These are phyloP conservation scores for Ormyrus thymus DNA, from an alignment of 2,888 invertebrate genomes.

Conservation along the genomic window DNA sequence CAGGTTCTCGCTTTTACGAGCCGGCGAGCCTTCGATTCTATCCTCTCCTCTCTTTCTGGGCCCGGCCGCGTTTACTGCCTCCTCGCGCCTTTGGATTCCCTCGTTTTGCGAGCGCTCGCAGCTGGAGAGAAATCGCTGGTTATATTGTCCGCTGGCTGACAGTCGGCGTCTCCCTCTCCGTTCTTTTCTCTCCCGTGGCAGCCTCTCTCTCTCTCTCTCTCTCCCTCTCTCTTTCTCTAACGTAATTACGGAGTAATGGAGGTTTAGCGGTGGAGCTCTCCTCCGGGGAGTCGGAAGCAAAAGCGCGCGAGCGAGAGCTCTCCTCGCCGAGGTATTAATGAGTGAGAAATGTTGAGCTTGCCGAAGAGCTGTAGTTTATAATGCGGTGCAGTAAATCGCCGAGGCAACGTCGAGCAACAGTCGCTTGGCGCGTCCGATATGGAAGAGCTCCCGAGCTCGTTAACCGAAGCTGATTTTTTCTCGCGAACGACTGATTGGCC, in stretches of 20 bases:
- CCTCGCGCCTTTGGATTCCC: slow-evolving; percentile 32
- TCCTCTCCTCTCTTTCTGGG: background rate
- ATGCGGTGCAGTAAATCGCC: no score
- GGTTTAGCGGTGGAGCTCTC: slow-evolving; percentile 13
- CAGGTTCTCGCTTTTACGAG: slow-evolving; percentile 42
- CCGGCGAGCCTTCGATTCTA: background rate
- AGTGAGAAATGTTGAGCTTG: background rate
- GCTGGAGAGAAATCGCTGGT: slow-evolving; percentile 42
- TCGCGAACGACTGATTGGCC: no score
- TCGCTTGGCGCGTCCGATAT: no score
- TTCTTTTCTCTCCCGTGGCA: background rate
- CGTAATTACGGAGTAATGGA: slow-evolving; percentile 47
- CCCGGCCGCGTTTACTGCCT: background rate
- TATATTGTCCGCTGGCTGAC: slow-evolving; percentile 24
- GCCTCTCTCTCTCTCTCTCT: background rate
- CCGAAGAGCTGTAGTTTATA: no score
- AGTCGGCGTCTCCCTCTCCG: background rate
- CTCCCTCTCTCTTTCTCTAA: slow-evolving; percentile 3
- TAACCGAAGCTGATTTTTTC: no score
- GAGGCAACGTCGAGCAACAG: no score
- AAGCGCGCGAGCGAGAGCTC: slow-evolving; percentile 10
- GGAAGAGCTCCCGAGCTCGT: no score
- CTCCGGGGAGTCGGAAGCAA: background rate
- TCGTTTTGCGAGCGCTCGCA: slow-evolving; percentile 20
- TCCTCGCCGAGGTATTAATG: background rate